These are phyloP conservation scores for Drosophila tristis DNA, from an alignment of 1,140 invertebrate species.

Conservation along the genomic window DNA sequence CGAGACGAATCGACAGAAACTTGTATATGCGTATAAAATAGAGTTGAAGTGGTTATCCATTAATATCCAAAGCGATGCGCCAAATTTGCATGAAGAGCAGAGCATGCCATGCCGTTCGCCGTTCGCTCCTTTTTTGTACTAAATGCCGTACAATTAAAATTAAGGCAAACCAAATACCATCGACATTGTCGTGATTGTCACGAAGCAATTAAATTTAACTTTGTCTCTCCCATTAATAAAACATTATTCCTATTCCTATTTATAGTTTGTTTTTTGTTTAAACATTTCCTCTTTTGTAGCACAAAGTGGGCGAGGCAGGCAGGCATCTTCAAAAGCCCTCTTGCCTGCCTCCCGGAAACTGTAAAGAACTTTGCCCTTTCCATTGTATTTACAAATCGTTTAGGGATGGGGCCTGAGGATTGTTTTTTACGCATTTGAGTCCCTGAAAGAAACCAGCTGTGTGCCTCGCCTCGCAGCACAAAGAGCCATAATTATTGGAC, in stretches of 20 bases:
- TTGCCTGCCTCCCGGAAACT: conserved; percentile 48
- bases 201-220: conserved; percentile 34
- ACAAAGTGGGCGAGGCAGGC: conserved; percentile 10
- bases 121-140: conserved; percentile 61
- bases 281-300: conserved; percentile 36
- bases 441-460: conserved; percentile 66
- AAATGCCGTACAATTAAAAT: conserved; percentile 57
- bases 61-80: conserved; percentile 35
- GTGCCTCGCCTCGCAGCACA: background rate
- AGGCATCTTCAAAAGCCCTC: conserved; percentile 23
- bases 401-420: conserved; percentile 5
- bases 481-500: conserved; percentile 17
- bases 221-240: conserved; percentile 36
- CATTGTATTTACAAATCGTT: conserved; percentile 44
- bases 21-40: conserved; percentile 20
- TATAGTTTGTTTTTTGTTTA: background rate
- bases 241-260: conserved; percentile 38
- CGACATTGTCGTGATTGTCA: conserved; percentile 18
- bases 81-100: conserved; percentile 52
- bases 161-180: conserved; percentile 38
- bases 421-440: conserved; percentile 37
- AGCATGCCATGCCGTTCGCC: background rate
- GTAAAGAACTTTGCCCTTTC: conserved; percentile 41
- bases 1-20: conserved; percentile 38
- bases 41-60: conserved; percentile 52